Conservation (phyloP, 2,113 vertebrate species). For the Pristiophorus japonicus region DNA sequence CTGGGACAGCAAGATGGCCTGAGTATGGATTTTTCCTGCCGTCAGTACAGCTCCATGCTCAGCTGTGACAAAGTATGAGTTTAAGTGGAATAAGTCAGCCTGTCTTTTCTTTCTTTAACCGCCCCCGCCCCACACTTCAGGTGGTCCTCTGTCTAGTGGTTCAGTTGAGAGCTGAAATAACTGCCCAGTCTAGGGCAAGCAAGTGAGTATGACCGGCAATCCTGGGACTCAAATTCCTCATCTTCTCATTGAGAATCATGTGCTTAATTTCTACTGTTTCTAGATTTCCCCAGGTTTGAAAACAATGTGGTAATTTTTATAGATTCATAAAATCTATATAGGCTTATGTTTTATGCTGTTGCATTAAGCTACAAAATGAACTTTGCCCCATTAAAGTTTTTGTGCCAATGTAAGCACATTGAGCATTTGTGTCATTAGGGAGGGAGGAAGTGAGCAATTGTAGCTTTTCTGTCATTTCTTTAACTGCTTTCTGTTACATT, state of each 20-base stretch:
- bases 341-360: conserved; percentile 14
- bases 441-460: not conserved
- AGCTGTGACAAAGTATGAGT: not conserved
- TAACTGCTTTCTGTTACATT: conserved; percentile 35
- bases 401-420: conserved; percentile 15
- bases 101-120: not conserved
- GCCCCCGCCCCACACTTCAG: not conserved
- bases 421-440: conserved; percentile 29
- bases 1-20: not conserved
- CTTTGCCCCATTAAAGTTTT: conserved; percentile 13
- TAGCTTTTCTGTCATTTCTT: conserved; percentile 34
- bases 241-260: not conserved
- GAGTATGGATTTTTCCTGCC: not conserved
- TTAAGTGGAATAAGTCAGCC: not conserved
- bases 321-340: conserved; percentile 27
- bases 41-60: not conserved
- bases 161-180: not conserved
- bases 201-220: not conserved
- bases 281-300: conserved; percentile 23
- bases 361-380: conserved; percentile 19
- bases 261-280: not conserved
- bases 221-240: not conserved
- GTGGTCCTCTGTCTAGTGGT: not conserved
- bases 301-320: not conserved
- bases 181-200: not conserved